phyloP scores from a whole-genome alignment of 2,888 invertebrate species.

The Pollenia labialis region DNA sequence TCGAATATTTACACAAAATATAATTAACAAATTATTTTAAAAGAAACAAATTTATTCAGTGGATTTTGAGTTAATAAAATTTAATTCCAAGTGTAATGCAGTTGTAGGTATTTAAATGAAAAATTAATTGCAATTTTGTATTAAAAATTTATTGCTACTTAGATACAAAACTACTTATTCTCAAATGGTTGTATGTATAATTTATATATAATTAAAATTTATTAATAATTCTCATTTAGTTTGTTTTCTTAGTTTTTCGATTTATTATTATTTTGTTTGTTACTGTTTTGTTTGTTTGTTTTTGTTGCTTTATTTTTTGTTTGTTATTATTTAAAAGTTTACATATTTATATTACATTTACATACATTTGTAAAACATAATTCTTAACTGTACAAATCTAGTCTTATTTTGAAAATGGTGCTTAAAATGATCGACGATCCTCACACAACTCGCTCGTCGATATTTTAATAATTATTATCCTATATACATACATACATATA shows the following conservation, averaged over 20 bases:
- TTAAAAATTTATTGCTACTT: slow-evolving; percentile 74
- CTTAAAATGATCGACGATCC: slow-evolving; percentile 61
- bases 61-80: not conserved
- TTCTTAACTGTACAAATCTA: slow-evolving; percentile 69
- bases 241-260: slow-evolving; percentile 26
- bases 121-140: slow-evolving; percentile 57
- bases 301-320: not conserved
- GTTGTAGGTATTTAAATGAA: slow-evolving; percentile 11
- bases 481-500: slow-evolving; percentile 22
- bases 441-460: slow-evolving; percentile 34
- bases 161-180: slow-evolving; percentile 74
- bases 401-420: slow-evolving; percentile 68
- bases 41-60: slow-evolving; percentile 34
- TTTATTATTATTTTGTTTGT: slow-evolving; percentile 32
- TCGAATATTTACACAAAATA: slow-evolving; percentile 33
- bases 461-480: slow-evolving; percentile 46
- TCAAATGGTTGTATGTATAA: slow-evolving; percentile 54
- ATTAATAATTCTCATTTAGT: slow-evolving; percentile 63
- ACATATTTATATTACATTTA: slow-evolving; percentile 47
- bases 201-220: slow-evolving; percentile 41
- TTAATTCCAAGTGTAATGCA: slow-evolving; percentile 23
- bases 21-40: slow-evolving; percentile 31
- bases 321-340: slow-evolving; percentile 51
- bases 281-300: slow-evolving; percentile 27
- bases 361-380: slow-evolving; percentile 44